phyloP scores from a whole-genome alignment of 2,797 vertebrate genomes.

The Benthosema pterotum region DNA sequence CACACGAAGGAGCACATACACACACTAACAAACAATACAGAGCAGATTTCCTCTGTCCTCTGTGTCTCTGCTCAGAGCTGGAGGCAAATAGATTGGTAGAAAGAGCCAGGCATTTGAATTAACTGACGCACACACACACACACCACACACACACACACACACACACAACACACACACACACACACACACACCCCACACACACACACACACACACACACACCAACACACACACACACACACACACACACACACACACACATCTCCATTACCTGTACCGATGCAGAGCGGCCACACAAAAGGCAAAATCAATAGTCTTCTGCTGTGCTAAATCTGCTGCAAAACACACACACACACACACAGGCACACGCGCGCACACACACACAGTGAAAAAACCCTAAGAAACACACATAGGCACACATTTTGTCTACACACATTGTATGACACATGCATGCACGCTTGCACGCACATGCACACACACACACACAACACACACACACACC shows the following conservation, averaged over 20 bases:
- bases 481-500: slow-evolving; percentile 17
- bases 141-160: slow-evolving; percentile 19
- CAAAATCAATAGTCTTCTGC: slow-evolving; percentile 69
- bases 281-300: slow-evolving; percentile 60
- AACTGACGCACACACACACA: background rate
- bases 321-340: too few relatives aligned
- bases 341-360: slow-evolving; percentile 10
- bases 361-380: slow-evolving; percentile 20
- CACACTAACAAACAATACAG: background rate
- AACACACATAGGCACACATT: slow-evolving; percentile 25
- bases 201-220: slow-evolving; percentile 20
- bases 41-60: slow-evolving; percentile 13
- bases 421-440: too few relatives aligned
- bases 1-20: background rate
- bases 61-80: slow-evolving; percentile 46
- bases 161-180: slow-evolving; percentile 19
- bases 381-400: too few relatives aligned
- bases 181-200: slow-evolving; percentile 19
- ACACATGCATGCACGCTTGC: too few relatives aligned
- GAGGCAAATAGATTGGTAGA: slow-evolving; percentile 53
- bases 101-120: too few relatives aligned
- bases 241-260: slow-evolving; percentile 17
- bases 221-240: background rate
- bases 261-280: slow-evolving; percentile 71
- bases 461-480: too few relatives aligned